Conservation (phyloP, 2,888 invertebrate genomes). For the Coenonympha glycerion region DNA sequence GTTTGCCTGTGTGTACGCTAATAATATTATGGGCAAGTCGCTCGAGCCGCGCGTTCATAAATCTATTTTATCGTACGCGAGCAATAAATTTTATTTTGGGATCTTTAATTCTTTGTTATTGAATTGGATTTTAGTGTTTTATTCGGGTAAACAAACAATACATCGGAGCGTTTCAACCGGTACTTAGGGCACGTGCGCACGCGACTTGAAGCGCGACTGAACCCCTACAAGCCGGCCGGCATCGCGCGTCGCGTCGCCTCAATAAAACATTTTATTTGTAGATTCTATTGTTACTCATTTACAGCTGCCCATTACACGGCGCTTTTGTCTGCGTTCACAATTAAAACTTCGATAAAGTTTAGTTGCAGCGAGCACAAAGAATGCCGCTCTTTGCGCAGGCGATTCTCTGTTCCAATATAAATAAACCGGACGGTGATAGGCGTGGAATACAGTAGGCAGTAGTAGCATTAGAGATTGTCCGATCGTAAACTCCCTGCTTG, state of each 20-base stretch:
- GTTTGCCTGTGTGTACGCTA: conserved; percentile 55
- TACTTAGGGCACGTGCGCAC: conserved; percentile 69
- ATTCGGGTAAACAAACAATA: conserved; percentile 76
- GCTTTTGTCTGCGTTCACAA: conserved; percentile 69
- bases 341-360: conserved; percentile 70
- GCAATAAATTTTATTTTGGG: conserved; percentile 77
- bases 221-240: conserved; percentile 52
- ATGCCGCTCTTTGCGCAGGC: conserved; percentile 63
- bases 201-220: too few relatives aligned
- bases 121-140: conserved; percentile 77
- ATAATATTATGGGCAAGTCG: conserved; percentile 59
- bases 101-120: conserved; percentile 77
- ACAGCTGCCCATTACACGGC: conserved; percentile 50
- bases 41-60: conserved; percentile 62
- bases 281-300: conserved; percentile 40
- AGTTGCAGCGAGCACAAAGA: conserved; percentile 59
- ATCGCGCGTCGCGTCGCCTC: conserved; percentile 55
- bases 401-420: conserved; percentile 58
- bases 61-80: conserved; percentile 74
- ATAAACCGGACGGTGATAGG: conserved; percentile 50
- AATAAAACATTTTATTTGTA: conserved; percentile 70
- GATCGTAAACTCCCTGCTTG: conserved; percentile 69
- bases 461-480: conserved; percentile 69
- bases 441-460: conserved; percentile 56
- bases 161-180: conserved; percentile 64